These are phyloP conservation scores for Polymixis flavicincta DNA, from an alignment of 2,888 invertebrate genomes.

Conservation along the genomic window DNA sequence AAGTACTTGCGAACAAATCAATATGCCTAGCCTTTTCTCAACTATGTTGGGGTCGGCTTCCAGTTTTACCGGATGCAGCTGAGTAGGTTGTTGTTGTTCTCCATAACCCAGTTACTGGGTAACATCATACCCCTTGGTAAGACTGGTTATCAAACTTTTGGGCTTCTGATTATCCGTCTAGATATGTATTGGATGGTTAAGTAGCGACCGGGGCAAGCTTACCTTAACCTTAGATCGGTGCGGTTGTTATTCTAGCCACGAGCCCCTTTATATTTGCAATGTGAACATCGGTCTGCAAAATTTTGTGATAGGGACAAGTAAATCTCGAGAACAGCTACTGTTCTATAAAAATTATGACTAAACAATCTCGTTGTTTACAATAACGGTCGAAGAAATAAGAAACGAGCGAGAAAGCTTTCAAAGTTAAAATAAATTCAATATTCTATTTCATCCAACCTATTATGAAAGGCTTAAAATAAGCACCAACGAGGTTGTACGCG, in stretches of 20 bases:
- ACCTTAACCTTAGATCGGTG: no score
- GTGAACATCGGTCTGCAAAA: not conserved
- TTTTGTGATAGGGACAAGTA: not conserved
- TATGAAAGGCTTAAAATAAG: constrained; percentile 47
- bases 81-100: no score
- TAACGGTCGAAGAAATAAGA: not conserved
- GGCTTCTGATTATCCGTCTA: no score
- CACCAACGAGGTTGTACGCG: constrained; percentile 18
- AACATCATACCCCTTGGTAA: no score
- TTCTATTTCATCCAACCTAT: constrained; percentile 28
- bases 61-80: no score
- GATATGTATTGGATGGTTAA: no score
- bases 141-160: no score
- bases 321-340: not conserved
- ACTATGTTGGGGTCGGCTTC: no score
- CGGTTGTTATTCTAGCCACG: no score
- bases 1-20: not conserved
- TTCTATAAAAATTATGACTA: not conserved
- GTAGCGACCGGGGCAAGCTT: no score
- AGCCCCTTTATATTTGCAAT: not conserved
- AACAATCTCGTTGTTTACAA: not conserved
- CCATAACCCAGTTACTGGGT: no score
- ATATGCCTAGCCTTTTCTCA: no score
- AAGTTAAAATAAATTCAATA: constrained; percentile 11
- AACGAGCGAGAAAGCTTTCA: not conserved